These are phyloP conservation scores for Mylabris sibirica DNA, from an alignment of 2,888 invertebrate genomes.

Conservation along the genomic window DNA sequence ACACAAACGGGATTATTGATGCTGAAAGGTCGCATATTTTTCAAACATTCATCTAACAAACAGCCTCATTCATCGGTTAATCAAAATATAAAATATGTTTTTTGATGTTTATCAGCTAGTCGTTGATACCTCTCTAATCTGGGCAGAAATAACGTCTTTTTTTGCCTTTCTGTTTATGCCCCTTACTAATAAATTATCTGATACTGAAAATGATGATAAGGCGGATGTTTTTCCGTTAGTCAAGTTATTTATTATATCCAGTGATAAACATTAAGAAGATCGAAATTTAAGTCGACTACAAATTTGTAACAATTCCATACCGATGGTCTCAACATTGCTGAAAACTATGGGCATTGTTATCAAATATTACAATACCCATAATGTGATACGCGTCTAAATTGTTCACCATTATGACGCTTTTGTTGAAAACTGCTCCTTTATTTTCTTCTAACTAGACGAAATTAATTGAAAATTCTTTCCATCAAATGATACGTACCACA, in stretches of 20 bases:
- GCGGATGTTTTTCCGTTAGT: background rate
- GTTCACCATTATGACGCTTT: constrained; percentile 36
- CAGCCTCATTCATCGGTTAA: background rate
- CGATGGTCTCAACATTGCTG: constrained; percentile 20
- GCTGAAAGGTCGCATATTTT: background rate
- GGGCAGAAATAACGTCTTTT: background rate
- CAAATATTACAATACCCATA: constrained; percentile 36
- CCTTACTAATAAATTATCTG: background rate
- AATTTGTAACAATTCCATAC: constrained; percentile 32
- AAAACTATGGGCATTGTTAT: constrained; percentile 23
- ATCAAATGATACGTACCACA: background rate
- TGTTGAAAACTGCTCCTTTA: constrained; percentile 38
- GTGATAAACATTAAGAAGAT: constrained; percentile 10
- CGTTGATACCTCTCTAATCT: background rate
- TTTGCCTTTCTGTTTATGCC: background rate
- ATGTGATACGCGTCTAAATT: constrained; percentile 36
- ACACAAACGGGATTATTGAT: background rate
- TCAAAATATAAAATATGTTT: background rate
- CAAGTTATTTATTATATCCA: background rate
- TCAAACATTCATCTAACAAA: background rate
- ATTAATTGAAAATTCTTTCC: constrained; percentile 33
- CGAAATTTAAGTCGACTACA: constrained; percentile 25
- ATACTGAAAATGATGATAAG: background rate
- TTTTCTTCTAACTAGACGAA: constrained; percentile 22
- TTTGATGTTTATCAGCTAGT: background rate